These are phyloP conservation scores for Grammomys dolichurus DNA, from an alignment of 2,113 vertebrate genomes.

Conservation along the genomic window DNA sequence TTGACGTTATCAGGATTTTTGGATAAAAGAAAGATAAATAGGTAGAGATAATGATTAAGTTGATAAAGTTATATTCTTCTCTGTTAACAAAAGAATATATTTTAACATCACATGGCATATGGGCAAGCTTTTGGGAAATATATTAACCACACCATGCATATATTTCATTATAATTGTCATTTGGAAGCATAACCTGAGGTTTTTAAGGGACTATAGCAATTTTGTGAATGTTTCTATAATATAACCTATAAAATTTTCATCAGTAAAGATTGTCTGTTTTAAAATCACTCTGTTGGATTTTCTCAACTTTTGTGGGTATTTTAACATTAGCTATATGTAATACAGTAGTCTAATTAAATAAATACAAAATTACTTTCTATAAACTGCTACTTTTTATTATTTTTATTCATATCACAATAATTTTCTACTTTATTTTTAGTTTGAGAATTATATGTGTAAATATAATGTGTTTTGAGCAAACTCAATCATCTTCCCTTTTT, in stretches of 20 bases:
- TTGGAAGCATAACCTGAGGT: not conserved
- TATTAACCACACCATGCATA: not conserved
- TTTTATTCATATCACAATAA: not conserved
- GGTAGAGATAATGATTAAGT: not conserved
- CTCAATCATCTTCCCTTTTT: no score
- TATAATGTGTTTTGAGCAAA: not conserved
- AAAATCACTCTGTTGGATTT: not conserved
- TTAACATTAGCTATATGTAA: not conserved
- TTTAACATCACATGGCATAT: not conserved
- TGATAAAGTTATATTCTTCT: conserved; percentile 20
- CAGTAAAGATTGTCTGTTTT: not conserved
- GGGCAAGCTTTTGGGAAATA: not conserved
- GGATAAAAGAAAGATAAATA: not conserved
- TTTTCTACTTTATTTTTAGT: not conserved
- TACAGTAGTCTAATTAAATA: not conserved
- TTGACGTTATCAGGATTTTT: not conserved
- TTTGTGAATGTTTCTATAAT: not conserved
- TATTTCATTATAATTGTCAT: conserved; percentile 38
- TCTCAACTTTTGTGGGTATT: not conserved
- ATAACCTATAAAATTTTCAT: not conserved
- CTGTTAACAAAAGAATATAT: conserved; percentile 3
- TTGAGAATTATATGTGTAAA: not conserved
- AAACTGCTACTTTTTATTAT: not conserved
- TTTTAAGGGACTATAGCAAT: not conserved
- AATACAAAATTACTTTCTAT: not conserved